Evolutionary conservation across 2,888 invertebrate species (phyloP).

Genomic region (Labia minor): DNA sequence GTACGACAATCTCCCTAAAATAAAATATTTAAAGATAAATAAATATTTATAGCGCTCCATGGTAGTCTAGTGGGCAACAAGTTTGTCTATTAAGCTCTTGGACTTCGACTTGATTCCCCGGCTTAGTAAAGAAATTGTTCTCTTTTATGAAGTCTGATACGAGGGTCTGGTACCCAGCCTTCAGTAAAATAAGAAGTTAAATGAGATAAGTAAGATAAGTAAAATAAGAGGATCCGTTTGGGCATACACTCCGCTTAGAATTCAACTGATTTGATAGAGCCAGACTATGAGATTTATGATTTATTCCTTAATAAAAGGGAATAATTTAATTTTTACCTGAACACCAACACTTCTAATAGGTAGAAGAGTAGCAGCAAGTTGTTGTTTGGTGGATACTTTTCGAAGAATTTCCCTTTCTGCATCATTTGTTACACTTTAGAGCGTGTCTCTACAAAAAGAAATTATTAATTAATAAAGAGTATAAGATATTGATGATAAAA

Average conservation of each 20-base stretch:
- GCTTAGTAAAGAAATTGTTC: neutral
- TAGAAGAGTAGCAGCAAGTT: constrained; percentile 73
- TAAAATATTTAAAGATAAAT: neutral
- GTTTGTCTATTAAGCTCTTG: too few relatives aligned
- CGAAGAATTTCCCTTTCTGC: constrained; percentile 51
- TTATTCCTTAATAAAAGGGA: neutral
- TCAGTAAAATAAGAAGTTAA: too few relatives aligned
- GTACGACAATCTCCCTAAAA: constrained; percentile 75
- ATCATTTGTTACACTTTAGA: constrained; percentile 65
- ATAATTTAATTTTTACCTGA: constrained; percentile 57
- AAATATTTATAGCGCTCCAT: too few relatives aligned
- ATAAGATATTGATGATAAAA: neutral
- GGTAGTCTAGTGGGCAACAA: too few relatives aligned
- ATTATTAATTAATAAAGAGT: neutral
- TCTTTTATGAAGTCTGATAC: too few relatives aligned
- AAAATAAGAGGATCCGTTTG: too few relatives aligned
- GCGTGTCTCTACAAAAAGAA: constrained; percentile 61
- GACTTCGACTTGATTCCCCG: too few relatives aligned
- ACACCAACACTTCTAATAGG: constrained; percentile 95
- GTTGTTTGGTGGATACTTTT: constrained; percentile 60
- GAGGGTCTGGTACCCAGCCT: too few relatives aligned
- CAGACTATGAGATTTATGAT: too few relatives aligned
- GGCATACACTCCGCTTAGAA: too few relatives aligned
- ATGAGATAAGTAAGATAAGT: too few relatives aligned
- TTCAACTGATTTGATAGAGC: too few relatives aligned